Evolutionary conservation across 2,113 vertebrate genomes (phyloP), one percentile per base, ranked within the genome.

Genomic region (Percopsis transmontana): DNA sequence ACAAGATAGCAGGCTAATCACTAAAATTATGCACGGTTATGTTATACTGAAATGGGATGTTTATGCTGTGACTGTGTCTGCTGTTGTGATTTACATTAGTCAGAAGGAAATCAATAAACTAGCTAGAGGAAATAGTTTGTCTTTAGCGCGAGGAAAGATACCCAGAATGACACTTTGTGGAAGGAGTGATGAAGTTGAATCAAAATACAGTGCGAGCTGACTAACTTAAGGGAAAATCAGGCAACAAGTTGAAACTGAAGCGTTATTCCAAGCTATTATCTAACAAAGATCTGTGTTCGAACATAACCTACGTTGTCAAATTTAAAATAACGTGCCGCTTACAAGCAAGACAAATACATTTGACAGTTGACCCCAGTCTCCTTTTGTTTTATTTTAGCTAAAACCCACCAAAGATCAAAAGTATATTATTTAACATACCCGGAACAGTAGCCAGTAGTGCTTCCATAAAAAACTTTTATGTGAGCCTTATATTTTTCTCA

Each of bases 401-500:
- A 3, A 18, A 1, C 8, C 18, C 1, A 10, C 18, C 2, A 11
- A 11, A 11, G 6, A 20, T 33, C 8, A 33, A 33, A 33, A 33
- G 27, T 7, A 33, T 6, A 33, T 7, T 33, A 33, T 54, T 11
- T 7, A 47, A 59, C 80, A 0, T 84, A 90, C 89, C 89, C 81
- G 80, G 2, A n/a, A 18, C 54, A 56, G 62, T 44, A 74, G 57
- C 62, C 48, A 71, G 79, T n/a, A n/a, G n/a, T 77, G 48, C 87
- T 87, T 85, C 88, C 87, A 90, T 89, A 47, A 81, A 90, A 88
- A 33, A 86, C 79, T 88, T 89, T 85, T 62, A 69, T 67, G 24
- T 50, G 2, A 20, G 14, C 62, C 45, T 44, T 68, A 44, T 53
- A 60, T 50, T 73, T 65, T 53, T 76, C 61, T 68, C 51, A 21